phyloP scores from a whole-genome alignment of 2,888 invertebrate genomes.

The Chrysina gloriosa region DNA sequence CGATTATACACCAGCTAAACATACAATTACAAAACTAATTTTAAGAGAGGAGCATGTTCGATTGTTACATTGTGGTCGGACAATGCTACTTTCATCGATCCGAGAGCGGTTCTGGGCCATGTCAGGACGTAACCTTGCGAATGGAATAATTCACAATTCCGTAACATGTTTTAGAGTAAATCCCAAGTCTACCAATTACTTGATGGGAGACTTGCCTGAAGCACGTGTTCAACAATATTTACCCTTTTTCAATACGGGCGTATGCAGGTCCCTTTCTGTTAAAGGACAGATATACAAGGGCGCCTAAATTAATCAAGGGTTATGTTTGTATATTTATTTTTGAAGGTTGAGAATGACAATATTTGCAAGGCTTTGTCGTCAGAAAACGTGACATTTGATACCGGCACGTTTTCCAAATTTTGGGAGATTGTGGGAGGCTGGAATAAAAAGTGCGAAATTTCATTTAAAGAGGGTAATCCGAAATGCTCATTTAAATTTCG shows the following conservation, averaged over 20 bases:
- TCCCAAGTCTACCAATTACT: background rate
- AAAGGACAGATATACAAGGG: background rate
- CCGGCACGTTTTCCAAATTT: background rate
- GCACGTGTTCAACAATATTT: background rate
- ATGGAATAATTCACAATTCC: background rate
- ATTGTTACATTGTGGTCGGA: slow-evolving; percentile 26
- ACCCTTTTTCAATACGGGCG: background rate
- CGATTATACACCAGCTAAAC: slow-evolving; percentile 14
- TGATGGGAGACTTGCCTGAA: background rate
- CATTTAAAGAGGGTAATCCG: background rate
- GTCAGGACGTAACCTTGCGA: slow-evolving; percentile 19
- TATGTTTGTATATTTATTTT: background rate
- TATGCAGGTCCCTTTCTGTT: background rate
- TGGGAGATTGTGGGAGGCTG: background rate
- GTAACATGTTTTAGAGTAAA: slow-evolving; percentile 11
- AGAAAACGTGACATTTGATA: background rate
- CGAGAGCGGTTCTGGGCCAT: slow-evolving; percentile 38
- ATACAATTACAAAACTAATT: slow-evolving; percentile 18
- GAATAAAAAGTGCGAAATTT: background rate
- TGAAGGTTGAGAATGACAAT: background rate
- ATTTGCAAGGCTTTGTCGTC: background rate
- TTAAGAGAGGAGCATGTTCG: slow-evolving; percentile 27
- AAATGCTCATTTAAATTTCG: slow-evolving; percentile 2
- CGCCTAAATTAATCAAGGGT: background rate
- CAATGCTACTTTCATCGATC: slow-evolving; percentile 9